A percentile compares a stretch with the other conserved stretches of the same genome.
Evolutionary conservation across 2,888 invertebrate genomes (phyloP).

Genomic region (Caenorhabditis sp.): DNA sequence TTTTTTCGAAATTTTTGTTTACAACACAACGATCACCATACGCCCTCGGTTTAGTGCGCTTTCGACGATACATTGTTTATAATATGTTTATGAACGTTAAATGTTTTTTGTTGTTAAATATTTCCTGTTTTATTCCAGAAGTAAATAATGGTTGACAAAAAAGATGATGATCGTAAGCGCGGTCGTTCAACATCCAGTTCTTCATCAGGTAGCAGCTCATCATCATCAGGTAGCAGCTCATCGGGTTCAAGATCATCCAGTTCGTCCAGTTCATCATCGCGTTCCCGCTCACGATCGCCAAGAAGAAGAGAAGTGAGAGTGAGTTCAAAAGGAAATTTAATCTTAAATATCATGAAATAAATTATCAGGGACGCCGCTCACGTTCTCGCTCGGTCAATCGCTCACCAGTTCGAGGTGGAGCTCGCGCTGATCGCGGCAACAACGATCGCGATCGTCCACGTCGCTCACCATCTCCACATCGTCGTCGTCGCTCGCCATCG

Average conservation of each 20-base stretch:
- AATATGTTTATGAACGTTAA: too few species aligned
- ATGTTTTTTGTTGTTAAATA: background rate
- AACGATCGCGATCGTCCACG: constrained; percentile 38
- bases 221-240: constrained; percentile 36
- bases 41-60: background rate
- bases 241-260: constrained; percentile 48
- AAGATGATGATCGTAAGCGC: constrained; percentile 28
- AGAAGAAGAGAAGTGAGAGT: constrained; percentile 32
- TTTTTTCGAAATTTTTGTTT: background rate
- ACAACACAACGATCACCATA: background rate
- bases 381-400: constrained; percentile 44
- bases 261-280: constrained; percentile 42
- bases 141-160: constrained; percentile 47
- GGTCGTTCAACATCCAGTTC: constrained; percentile 50
- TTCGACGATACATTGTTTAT: background rate
- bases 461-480: constrained; percentile 44
- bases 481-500: constrained; percentile 25
- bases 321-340: too few species aligned
- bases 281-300: constrained; percentile 49
- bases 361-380: constrained; percentile 13
- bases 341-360: too few species aligned
- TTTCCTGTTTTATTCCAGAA: too few species aligned
- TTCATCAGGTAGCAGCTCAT: constrained; percentile 48
- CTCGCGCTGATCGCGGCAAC: constrained; percentile 40
- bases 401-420: constrained; percentile 50